A percentile compares a stretch with the other conserved stretches of the same genome.
These are phyloP conservation scores for Autographa pulchrina DNA, from an alignment of 2,888 invertebrate species.

Conservation along the genomic window DNA sequence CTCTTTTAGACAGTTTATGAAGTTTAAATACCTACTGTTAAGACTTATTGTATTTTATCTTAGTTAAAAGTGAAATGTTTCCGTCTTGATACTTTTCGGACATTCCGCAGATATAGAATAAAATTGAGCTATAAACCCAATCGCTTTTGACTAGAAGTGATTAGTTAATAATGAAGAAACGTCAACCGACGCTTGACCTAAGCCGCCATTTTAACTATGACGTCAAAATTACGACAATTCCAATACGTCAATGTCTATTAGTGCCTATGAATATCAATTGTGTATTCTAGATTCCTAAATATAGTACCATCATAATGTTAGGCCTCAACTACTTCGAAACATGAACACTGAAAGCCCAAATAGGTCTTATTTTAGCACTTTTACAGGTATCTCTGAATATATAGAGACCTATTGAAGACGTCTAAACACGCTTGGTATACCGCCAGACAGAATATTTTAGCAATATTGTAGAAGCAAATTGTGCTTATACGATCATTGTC, in stretches of 20 bases:
- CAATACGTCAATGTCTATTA: constrained; percentile 9
- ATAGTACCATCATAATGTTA: constrained; percentile 26
- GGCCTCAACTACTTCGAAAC: constrained; percentile 25
- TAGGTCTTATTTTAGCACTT: constrained; percentile 17
- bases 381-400: neutral
- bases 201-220: constrained; percentile 23
- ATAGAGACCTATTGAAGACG: neutral
- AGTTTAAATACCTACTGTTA: too few species aligned
- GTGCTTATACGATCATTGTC: constrained; percentile 5
- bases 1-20: too few species aligned
- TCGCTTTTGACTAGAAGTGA: neutral
- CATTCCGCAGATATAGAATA: too few species aligned
- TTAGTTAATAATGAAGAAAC: neutral
- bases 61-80: too few species aligned
- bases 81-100: too few species aligned
- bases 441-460: neutral
- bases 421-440: neutral
- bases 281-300: constrained; percentile 33
- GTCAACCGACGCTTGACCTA: neutral
- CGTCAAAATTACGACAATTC: constrained; percentile 47
- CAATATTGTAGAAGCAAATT: neutral
- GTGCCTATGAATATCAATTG: constrained; percentile 33
- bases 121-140: too few species aligned
- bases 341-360: constrained; percentile 38
- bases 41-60: too few species aligned